Conservation (phyloP, 2,888 invertebrate genomes). For the Leptogaster cylindrica region DNA sequence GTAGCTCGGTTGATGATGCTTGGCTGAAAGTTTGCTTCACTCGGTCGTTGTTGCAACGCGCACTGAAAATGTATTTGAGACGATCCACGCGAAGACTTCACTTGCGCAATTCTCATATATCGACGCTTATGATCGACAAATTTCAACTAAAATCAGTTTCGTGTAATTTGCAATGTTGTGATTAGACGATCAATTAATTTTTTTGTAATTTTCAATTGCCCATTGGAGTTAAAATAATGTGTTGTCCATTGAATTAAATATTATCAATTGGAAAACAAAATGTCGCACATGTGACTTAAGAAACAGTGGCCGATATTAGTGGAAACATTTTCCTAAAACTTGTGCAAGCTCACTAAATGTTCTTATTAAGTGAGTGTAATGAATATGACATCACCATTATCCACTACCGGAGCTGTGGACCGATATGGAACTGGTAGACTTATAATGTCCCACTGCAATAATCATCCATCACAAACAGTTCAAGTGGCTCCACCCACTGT, state of each 20-base stretch:
- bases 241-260: too few relatives aligned
- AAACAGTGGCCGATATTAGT: too few relatives aligned
- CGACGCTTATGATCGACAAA: background rate
- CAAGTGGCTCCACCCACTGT: slow-evolving; percentile 28
- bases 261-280: too few relatives aligned
- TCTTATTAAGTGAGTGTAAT: slow-evolving; percentile 11
- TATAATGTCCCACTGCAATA: slow-evolving; percentile 38
- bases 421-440: slow-evolving; percentile 37
- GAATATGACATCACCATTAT: slow-evolving; percentile 27
- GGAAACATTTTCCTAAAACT: too few relatives aligned
- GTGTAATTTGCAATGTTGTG: background rate
- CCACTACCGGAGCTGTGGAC: slow-evolving; percentile 35
- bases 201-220: background rate
- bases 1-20: too few relatives aligned
- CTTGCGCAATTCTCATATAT: background rate
- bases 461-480: background rate
- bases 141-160: background rate
- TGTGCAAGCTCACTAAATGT: too few relatives aligned
- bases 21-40: too few relatives aligned
- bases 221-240: too few relatives aligned
- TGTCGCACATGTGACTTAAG: too few relatives aligned
- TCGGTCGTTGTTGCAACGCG: too few relatives aligned
- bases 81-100: slow-evolving; percentile 31
- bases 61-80: too few relatives aligned
- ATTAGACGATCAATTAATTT: background rate